These are phyloP conservation scores for Rhinopomastus cyanomelas DNA, from an alignment of 2,113 vertebrate species.

Conservation along the genomic window DNA sequence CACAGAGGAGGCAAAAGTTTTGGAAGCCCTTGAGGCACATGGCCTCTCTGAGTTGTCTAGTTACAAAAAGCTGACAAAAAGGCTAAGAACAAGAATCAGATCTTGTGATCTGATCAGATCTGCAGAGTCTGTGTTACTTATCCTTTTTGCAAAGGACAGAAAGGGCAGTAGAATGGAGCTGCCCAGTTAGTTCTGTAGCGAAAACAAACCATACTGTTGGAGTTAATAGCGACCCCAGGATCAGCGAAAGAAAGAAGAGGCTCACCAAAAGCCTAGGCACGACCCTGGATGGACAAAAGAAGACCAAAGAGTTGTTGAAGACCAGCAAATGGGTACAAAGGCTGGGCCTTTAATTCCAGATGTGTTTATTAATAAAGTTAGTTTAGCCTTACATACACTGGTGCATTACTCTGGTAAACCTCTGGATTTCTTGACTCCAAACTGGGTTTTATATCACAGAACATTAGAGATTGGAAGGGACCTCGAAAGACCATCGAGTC, in stretches of 20 bases:
- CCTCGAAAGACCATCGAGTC: too few relatives aligned
- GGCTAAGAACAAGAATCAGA: not conserved
- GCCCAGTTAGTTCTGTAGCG: not conserved
- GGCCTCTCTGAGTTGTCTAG: not conserved
- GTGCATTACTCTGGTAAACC: not conserved
- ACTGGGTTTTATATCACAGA: not conserved
- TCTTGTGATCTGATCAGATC: too few relatives aligned
- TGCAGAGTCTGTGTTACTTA: not conserved
- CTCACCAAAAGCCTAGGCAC: not conserved
- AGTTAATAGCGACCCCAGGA: not conserved
- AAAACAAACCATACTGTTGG: not conserved
- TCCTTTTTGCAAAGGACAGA: not conserved
- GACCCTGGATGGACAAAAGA: not conserved
- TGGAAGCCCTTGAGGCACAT: not conserved
- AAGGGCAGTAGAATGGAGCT: not conserved
- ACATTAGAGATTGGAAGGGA: too few relatives aligned
- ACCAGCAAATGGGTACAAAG: not conserved
- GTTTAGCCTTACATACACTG: not conserved
- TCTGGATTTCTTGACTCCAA: not conserved
- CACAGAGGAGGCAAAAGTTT: not conserved
- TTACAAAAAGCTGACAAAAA: not conserved
- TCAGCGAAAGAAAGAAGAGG: not conserved
- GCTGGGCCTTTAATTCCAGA: fast-evolving
- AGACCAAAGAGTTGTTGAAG: not conserved
- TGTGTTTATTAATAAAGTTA: not conserved